Evolutionary conservation across 2,113 vertebrate species (phyloP), one percentile per base, ranked within the genome.

Genomic region (Otus sunia): DNA sequence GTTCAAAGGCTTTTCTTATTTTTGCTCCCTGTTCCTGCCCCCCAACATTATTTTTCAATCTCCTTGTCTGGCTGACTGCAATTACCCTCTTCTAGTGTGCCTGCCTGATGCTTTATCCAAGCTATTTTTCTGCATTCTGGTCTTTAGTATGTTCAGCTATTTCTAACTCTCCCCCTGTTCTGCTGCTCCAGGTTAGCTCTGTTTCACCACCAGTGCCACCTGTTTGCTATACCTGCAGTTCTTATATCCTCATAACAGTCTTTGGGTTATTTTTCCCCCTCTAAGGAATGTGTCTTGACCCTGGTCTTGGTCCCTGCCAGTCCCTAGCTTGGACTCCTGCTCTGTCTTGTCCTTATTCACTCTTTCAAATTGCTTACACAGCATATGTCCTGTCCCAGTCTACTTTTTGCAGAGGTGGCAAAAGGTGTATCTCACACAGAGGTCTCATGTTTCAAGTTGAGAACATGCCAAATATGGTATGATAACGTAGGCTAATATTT

Each of bases 231-330:
- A 30, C 30, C 23, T 75, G 20, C 23, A 77, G 49, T 83, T 88
- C 29, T 91, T 72, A 19, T 2, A 6, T 82, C 34, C 52, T 50
- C 5, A 0, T 41, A 60, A 60, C 6, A 47, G 16, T 73, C 37
- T 69, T 64, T 4, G 6, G 11, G 3, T 0, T 6, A 69, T 63
- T 84, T 67, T 5, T 0, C 3, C 17, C 19, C 4, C 1, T 49
- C 36, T 87, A 15, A 32, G n/a, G 36, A 87, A 50, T 37, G 23
- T 55, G 8, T 7, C 30, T 85, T 15, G 45, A 49, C 25, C 45
- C 37, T 79, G 49, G 1, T 63, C 45, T 43, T 41, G 56, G 15
- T 79, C 43, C 20, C 52, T 86, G 56, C 53, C 34, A 41, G n/a
- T 13, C 21, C 18, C 30, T 62, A 25, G 3, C 52, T 78, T 39